Conservation (phyloP, 2,797 vertebrate genomes). For the Moxostoma hubbsi region DNA sequence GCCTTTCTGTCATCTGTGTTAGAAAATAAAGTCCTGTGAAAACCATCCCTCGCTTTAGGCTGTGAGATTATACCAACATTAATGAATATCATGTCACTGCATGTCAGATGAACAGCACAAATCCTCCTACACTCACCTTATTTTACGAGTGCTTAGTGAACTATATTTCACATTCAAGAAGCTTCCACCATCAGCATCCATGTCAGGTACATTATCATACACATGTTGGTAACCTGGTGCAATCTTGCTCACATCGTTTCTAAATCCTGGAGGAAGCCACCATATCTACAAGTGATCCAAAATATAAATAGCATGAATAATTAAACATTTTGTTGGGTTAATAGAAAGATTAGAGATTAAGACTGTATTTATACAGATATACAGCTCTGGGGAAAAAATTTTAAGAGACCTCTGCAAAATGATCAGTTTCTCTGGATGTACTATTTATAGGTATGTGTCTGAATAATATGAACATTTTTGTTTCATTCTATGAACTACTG, state of each 20-base stretch:
- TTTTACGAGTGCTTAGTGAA: constrained; percentile 70
- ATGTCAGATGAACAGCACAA: constrained; percentile 18
- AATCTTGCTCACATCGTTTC: constrained; percentile 72
- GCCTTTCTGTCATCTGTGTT: constrained; percentile 7
- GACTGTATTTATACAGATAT: too few relatives aligned
- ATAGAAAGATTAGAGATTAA: too few relatives aligned
- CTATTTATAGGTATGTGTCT: too few relatives aligned
- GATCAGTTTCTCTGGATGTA: too few relatives aligned
- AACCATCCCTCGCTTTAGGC: background rate
- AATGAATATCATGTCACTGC: constrained; percentile 47
- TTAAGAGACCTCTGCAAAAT: too few relatives aligned
- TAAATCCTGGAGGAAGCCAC: constrained; percentile 83
- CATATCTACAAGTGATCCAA: constrained; percentile 75
- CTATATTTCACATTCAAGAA: constrained; percentile 86
- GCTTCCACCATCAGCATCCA: constrained; percentile 57
- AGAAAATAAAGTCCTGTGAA: background rate
- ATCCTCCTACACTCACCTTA: constrained; percentile 76
- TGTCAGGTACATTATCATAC: constrained; percentile 69
- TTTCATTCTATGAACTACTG: too few relatives aligned
- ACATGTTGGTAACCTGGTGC: constrained; percentile 83
- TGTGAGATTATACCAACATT: constrained; percentile 7
- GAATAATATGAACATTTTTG: too few relatives aligned
- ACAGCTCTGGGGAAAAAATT: too few relatives aligned
- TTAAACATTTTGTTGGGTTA: too few relatives aligned
- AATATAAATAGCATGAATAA: background rate